Conservation (phyloP, 2,113 vertebrate species). For the Trogon melanurus region DNA sequence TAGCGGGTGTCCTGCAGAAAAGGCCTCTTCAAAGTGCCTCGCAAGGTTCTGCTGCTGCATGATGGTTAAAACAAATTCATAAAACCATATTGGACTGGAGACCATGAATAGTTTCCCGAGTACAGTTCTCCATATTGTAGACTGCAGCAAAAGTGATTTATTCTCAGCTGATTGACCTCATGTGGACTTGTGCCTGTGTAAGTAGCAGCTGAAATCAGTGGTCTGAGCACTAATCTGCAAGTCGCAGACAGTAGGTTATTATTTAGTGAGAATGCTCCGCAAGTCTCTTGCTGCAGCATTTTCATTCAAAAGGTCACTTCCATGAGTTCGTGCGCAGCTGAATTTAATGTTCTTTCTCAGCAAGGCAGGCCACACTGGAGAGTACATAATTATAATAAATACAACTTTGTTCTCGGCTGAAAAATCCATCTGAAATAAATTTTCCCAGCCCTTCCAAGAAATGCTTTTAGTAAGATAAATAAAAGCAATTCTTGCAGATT, state of each 20-base stretch:
- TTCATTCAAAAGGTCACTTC: constrained; percentile 66
- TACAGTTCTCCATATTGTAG: not conserved
- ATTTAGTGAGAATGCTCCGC: constrained; percentile 35
- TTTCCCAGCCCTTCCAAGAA: constrained; percentile 63
- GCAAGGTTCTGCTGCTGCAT: not conserved
- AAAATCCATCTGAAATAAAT: constrained; percentile 66
- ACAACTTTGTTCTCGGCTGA: constrained; percentile 67
- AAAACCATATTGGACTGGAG: not conserved
- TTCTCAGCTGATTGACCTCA: constrained; percentile 21
- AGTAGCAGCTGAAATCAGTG: constrained; percentile 44
- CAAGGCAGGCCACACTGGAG: constrained; percentile 50
- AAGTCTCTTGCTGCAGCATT: constrained; percentile 42
- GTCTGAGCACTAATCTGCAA: constrained; percentile 30
- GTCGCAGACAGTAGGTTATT: constrained; percentile 56
- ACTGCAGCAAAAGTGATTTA: not conserved
- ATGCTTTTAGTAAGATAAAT: constrained; percentile 64
- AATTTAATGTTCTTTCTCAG: constrained; percentile 67
- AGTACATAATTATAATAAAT: constrained; percentile 58
- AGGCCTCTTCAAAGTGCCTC: not conserved
- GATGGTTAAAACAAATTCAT: not conserved
- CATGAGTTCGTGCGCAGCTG: constrained; percentile 44
- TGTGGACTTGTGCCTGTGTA: constrained; percentile 15
- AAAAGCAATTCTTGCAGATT: constrained; percentile 65
- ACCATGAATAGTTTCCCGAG: not conserved
- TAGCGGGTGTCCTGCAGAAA: not conserved